A percentile compares a stretch with the other conserved stretches of the same genome.
Conservation (phyloP, 2,888 invertebrate genomes). For the Pachliopta kotzebuea region DNA sequence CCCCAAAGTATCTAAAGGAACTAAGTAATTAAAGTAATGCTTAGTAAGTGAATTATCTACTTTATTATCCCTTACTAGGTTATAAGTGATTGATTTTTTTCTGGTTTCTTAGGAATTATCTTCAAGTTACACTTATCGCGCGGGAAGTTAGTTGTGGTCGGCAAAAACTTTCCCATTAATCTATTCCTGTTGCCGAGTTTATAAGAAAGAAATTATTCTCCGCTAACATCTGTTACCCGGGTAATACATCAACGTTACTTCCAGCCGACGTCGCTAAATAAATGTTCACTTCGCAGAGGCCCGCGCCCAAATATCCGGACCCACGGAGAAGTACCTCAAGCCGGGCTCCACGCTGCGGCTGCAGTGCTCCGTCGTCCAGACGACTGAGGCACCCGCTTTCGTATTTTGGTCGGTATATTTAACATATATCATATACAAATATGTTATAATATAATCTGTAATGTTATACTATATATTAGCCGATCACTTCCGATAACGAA, state of each 20-base stretch:
- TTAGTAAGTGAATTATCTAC: no score
- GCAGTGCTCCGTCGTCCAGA: conserved; percentile 90
- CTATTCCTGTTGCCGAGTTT: conserved; percentile 6
- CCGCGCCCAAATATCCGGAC: conserved; percentile 91
- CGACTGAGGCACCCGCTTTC: conserved; percentile 91
- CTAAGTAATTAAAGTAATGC: no score
- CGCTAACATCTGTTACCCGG: conserved; percentile 24
- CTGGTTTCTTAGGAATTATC: no score
- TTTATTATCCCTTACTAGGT: no score
- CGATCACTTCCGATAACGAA: no score
- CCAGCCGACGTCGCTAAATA: conserved; percentile 19
- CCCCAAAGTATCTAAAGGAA: no score
- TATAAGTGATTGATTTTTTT: no score
- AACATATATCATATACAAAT: no score
- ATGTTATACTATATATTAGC: no score
- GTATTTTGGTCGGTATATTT: conserved; percentile 84
- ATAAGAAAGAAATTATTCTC: conserved; percentile 18
- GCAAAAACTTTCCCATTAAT: not conserved
- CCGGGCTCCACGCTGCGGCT: conserved; percentile 91
- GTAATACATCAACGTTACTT: conserved; percentile 25
- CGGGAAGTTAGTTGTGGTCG: no score
- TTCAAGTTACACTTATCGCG: no score
- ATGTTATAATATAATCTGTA: no score
- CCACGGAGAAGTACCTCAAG: conserved; percentile 91
- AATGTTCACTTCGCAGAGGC: conserved; percentile 83